These are phyloP conservation scores for Metalampra italica DNA, from an alignment of 2,888 invertebrate genomes.

Conservation along the genomic window DNA sequence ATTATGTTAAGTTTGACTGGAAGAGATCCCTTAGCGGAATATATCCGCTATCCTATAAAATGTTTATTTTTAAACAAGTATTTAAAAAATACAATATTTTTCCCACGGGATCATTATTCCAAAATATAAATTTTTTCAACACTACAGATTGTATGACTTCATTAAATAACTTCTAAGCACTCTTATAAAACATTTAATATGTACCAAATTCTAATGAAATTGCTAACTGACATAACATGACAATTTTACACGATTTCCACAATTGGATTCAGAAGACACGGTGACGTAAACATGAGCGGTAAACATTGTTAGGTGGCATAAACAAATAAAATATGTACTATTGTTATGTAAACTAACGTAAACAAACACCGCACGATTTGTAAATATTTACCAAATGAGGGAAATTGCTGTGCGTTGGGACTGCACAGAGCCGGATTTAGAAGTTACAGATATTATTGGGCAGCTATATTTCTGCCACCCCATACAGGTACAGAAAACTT, in stretches of 20 bases:
- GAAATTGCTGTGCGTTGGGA: background rate
- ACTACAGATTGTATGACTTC: no score
- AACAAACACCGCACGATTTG: constrained; percentile 1
- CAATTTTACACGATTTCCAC: background rate
- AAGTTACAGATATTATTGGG: background rate
- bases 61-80: no score
- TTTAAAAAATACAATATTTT: no score
- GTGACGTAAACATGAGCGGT: background rate
- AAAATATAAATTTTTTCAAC: no score
- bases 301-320: constrained; percentile 8
- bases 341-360: background rate
- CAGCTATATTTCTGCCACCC: no score
- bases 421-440: background rate
- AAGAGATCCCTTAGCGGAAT: no score
- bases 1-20: no score
- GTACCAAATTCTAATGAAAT: background rate
- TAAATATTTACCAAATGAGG: constrained; percentile 1
- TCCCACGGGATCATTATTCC: no score
- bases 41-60: no score
- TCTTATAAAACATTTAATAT: no score
- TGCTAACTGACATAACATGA: background rate
- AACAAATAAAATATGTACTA: constrained; percentile 1
- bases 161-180: no score
- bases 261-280: background rate
- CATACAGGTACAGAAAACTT: no score